Percentiles rank a stretch among this genome's conserved stretches.
phyloP scores from a whole-genome alignment of 1,140 invertebrate species.

The Cheumatopsyche charites region DNA sequence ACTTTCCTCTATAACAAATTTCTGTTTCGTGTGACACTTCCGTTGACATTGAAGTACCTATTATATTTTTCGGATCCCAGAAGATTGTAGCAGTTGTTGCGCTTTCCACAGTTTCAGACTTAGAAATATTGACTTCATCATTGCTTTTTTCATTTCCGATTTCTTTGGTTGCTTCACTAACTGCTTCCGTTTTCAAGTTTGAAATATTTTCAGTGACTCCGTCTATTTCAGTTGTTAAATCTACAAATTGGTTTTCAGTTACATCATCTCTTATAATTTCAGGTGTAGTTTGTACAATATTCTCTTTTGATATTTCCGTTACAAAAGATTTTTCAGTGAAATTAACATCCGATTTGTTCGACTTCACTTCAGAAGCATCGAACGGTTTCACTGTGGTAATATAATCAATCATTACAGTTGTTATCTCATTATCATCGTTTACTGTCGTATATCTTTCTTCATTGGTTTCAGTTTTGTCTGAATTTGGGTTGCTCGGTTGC shows the following conservation, averaged over 20 bases:
- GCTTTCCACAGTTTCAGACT: conserved; percentile 50
- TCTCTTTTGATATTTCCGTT: conserved; percentile 27
- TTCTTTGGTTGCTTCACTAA: conserved; percentile 35
- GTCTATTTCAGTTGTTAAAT: conserved; percentile 8
- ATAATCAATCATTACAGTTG: conserved; percentile 36
- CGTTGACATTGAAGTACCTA: conserved; percentile 77
- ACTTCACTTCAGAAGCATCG: not conserved
- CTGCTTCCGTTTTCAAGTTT: conserved; percentile 24
- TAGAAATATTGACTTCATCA: conserved; percentile 28
- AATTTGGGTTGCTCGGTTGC: not conserved
- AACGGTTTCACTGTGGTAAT: not conserved
- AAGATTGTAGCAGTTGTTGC: conserved; percentile 47
- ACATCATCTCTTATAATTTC: conserved; percentile 27
- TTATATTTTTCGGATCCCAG: conserved; percentile 63
- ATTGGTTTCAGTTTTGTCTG: not conserved
- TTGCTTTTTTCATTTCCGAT: conserved; percentile 46
- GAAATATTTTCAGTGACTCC: conserved; percentile 16
- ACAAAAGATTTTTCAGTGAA: conserved; percentile 23
- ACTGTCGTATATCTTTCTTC: conserved; percentile 7
- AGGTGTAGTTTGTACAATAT: conserved; percentile 1
- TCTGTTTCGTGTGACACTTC: conserved; percentile 85
- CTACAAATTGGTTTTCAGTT: not conserved
- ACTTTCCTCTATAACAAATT: conserved; percentile 83
- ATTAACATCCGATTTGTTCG: conserved; percentile 13
- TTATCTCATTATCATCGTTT: conserved; percentile 20